Evolutionary conservation across 2,797 vertebrate species (phyloP), one percentile per base, ranked within the genome.

Genomic region (Gadopsis bispinosus): DNA sequence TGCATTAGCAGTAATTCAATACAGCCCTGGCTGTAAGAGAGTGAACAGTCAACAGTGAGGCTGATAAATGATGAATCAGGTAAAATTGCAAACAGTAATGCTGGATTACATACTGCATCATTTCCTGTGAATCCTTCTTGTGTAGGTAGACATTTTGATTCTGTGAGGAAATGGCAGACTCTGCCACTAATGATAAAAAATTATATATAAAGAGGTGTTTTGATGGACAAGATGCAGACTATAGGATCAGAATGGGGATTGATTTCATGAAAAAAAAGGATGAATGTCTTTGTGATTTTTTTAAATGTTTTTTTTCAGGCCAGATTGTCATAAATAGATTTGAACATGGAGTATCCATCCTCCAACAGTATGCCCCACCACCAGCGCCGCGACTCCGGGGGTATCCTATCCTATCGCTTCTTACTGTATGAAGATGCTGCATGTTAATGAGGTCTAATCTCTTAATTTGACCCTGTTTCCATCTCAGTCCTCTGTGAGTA

Each of bases 401-500:
- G 2, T 26, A 22, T 72, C 1, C 26, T 16, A 13, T 56, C 35
- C 26, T 35, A 29, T 29, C 33, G n/a, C 53, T 29, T 64, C 0
- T 41, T 47, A 35, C 2, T 33, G 5, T 6, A 39, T 41, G 29
- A 50, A 17, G 35, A 64, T n/a, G 33, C 26, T 64, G 11, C 16
- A 5, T 45, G 22, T 31, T 20, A 54, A 33, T 35, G 22, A 35
- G 19, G 13, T 60, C 9, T 1, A 33, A 26, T 13, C 31, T 63
- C 26, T 10, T 11, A 7, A 9, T 26, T 26, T 37, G 6, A 35
- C 26, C 10, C 37, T 9, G 43, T 45, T 45, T 48, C 14, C 17
- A 43, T 73, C 11, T 72, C 19, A 51, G 56, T 75, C 13, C 29
- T 69, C 59, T 29, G 14, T 26, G 12, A 73, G 5, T 35, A 31